These are phyloP conservation scores for Apantesis nais DNA, from an alignment of 2,888 invertebrate genomes.

Conservation along the genomic window DNA sequence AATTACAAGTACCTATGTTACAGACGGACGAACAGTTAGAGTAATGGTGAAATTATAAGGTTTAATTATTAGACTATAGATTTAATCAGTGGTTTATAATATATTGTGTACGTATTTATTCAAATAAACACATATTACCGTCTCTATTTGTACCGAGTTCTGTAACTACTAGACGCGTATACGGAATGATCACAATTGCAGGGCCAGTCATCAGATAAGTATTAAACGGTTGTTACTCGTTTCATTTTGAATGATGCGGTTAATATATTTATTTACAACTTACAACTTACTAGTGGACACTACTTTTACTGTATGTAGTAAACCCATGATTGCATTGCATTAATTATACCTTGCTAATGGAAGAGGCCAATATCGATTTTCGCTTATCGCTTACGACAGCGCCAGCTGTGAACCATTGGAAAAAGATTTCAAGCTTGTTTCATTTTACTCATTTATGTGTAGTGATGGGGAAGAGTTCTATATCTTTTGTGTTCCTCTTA, in stretches of 20 bases:
- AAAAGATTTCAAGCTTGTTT: slow-evolving; percentile 66
- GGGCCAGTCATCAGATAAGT: neutral
- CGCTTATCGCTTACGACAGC: slow-evolving; percentile 70
- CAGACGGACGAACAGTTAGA: neutral
- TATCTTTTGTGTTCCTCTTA: neutral
- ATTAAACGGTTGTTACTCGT: slow-evolving; percentile 7
- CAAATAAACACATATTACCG: neutral
- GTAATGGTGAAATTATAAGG: no score
- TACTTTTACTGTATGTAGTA: slow-evolving; percentile 27
- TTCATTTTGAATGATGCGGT: slow-evolving; percentile 25
- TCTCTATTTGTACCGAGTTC: neutral
- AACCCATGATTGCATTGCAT: slow-evolving; percentile 64
- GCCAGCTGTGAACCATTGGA: slow-evolving; percentile 66
- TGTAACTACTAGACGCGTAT: neutral
- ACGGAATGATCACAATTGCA: neutral
- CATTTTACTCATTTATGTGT: slow-evolving; percentile 41
- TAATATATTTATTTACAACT: slow-evolving; percentile 38
- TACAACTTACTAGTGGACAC: slow-evolving; percentile 24
- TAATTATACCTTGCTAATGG: slow-evolving; percentile 72
- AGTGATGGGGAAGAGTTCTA: slow-evolving; percentile 19
- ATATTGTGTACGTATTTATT: neutral
- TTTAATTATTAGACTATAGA: no score
- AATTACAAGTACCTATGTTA: neutral
- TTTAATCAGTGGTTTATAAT: no score
- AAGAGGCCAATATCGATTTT: slow-evolving; percentile 72